Evolutionary conservation across 1,140 invertebrate species (phyloP).

Genomic region (Neodiprion lecontei): DNA sequence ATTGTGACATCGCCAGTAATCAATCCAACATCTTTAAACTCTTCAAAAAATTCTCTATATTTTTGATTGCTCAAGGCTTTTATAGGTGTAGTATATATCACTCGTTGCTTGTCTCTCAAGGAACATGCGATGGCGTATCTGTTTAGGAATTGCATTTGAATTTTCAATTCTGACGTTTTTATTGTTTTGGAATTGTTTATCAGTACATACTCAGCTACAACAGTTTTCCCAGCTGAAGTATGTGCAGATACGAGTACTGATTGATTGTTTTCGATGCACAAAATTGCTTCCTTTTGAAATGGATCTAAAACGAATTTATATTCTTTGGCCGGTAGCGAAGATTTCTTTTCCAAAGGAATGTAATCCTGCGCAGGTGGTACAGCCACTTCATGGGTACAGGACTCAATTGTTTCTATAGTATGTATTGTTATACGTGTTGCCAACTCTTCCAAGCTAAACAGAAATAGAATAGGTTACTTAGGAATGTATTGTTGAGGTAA

Average conservation of each 20-base stretch:
- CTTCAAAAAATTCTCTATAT: conserved; percentile 96
- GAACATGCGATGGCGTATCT: conserved; percentile 79
- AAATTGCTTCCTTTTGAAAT: conserved; percentile 97
- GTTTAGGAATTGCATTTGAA: conserved; percentile 28
- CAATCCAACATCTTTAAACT: conserved; percentile 97
- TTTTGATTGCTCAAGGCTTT: conserved; percentile 99
- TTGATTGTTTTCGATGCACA: conserved; percentile 97
- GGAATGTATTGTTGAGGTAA: conserved; percentile 13
- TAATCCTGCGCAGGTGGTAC: conserved; percentile 87
- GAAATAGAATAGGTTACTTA: conserved; percentile 22
- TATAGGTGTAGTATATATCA: conserved; percentile 99
- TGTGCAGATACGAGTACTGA: conserved; percentile 98
- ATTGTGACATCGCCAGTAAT: conserved; percentile 99
- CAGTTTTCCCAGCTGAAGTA: conserved; percentile 99
- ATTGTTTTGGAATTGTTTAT: conserved; percentile 17
- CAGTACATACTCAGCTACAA: conserved; percentile 92
- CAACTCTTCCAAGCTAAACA: conserved; percentile 67
- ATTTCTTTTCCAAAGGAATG: conserved; percentile 69
- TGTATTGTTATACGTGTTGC: conserved; percentile 80
- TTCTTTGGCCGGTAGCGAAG: conserved; percentile 83
- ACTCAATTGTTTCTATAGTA: conserved; percentile 85
- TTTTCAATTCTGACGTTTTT: conserved; percentile 17
- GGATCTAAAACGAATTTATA: conserved; percentile 97
- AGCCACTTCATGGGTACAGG: conserved; percentile 93
- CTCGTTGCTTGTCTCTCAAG: conserved; percentile 77